These are phyloP conservation scores for Myathropa florea DNA, from an alignment of 2,888 invertebrate genomes.

Conservation along the genomic window DNA sequence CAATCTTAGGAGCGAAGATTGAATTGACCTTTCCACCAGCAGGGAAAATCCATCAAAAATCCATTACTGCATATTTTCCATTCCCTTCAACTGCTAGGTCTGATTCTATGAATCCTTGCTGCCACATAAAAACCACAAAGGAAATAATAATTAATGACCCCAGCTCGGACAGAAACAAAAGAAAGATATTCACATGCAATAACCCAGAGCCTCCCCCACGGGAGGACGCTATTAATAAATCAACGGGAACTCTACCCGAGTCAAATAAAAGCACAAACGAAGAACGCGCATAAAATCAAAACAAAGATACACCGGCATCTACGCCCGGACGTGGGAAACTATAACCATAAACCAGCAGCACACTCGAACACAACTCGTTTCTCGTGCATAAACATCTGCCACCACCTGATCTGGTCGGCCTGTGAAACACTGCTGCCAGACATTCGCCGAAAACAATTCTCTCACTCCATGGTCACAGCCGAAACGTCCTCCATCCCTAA, in stretches of 20 bases:
- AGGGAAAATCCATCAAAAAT: background rate
- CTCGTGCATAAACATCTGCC: background rate
- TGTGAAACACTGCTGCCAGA: no score
- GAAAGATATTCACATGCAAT: background rate
- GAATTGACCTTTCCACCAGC: background rate
- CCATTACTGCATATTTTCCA: background rate
- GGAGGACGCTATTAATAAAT: conserved; percentile 21
- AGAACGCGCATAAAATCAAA: conserved; percentile 31
- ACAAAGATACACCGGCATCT: conserved; percentile 6
- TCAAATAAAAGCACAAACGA: conserved; percentile 6
- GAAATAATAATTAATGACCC: background rate
- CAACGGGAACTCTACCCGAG: background rate
- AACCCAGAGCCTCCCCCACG: background rate
- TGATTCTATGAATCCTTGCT: background rate
- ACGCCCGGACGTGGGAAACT: background rate
- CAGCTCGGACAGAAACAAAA: background rate
- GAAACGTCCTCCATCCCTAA: background rate
- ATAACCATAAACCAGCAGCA: background rate
- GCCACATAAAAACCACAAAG: background rate
- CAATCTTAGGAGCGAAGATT: background rate
- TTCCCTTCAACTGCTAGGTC: background rate
- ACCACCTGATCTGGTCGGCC: no score
- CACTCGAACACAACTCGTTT: background rate
- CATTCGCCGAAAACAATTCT: background rate
- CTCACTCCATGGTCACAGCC: background rate